These are phyloP conservation scores for Muraenolepis orangiensis DNA, from an alignment of 2,797 vertebrate genomes.

Conservation along the genomic window DNA sequence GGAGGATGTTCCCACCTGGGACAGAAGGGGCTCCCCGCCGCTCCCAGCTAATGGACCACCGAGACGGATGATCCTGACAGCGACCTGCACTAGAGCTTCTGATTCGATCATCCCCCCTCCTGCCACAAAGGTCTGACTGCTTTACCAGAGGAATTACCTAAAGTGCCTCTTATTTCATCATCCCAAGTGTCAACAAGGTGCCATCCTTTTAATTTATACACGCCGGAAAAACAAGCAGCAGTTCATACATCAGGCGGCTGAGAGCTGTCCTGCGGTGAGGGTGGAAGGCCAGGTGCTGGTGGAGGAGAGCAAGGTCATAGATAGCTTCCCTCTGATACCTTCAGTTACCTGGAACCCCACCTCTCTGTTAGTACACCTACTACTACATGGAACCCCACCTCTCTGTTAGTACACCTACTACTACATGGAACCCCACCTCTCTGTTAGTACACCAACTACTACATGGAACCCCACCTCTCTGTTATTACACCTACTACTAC, in stretches of 20 bases:
- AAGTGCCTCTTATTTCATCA: constrained; percentile 98
- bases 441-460: too few relatives aligned
- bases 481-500: constrained; percentile 60
- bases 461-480: constrained; percentile 42
- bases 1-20: constrained; percentile 30
- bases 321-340: constrained; percentile 60
- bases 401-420: too few relatives aligned
- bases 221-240: constrained; percentile 77
- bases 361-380: constrained; percentile 58
- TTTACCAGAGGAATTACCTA: constrained; percentile 95
- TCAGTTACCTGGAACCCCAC: constrained; percentile 56
- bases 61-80: constrained; percentile 86
- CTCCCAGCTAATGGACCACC: constrained; percentile 71
- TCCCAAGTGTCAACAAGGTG: constrained; percentile 83
- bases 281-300: constrained; percentile 68
- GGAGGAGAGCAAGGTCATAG: constrained; percentile 20
- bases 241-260: constrained; percentile 83
- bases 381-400: too few relatives aligned
- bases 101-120: constrained; percentile 80
- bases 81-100: constrained; percentile 83
- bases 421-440: too few relatives aligned
- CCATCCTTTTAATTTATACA: constrained; percentile 92
- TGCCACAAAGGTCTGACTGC: constrained; percentile 77
- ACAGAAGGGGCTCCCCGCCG: constrained; percentile 24
- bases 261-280: constrained; percentile 73